Evolutionary conservation across 64 coral and sea anemone genomes (phyloP), one percentile per base, ranked within the genome.

Genomic region (Acropora tenuis): DNA sequence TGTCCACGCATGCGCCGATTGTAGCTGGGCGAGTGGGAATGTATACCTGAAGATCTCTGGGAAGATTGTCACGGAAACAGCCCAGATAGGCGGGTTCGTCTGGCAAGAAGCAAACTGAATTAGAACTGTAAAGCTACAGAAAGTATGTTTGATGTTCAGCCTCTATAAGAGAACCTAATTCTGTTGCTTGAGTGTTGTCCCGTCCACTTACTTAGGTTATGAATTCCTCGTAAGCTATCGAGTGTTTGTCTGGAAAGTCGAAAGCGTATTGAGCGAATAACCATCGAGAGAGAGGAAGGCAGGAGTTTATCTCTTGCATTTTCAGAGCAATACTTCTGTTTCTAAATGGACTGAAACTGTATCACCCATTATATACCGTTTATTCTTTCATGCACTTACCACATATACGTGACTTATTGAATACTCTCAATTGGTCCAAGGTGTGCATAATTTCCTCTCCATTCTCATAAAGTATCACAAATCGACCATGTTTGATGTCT

Each of bases 31-130:
- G 88, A 18, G 92, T 96, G 5, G 95, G 95, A 58, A 96, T 90
- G 55, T 90, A 96, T 7, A 93, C 88, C 8, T 92, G 80, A 16
- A 96, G 53, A 42, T 93, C 75, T 69, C 95, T 88, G 71, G 95
- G 95, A 4, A 96, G 80, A 42, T 93, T 88, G 88, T 96, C 95
- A 76, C 88, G 88, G 53, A 83, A 96, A 49, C 95, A 96, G 11
- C 95, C 95, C 41, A 96, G 80, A 80, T 96, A 96, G 18, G 95
- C 95, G 69, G 95, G 95, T 82, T 96, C 95, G 88, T 93, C 88
- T 96, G 48, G 2, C 47, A 87, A 80, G 11, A 6, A 60, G 8
- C 6, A 65, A 63, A 48, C 30, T 30, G 30, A 48, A 16, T 48
- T 71, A 12, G 60, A 63, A 12, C 13, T 11, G 60, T 13, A 30